phyloP scores from a whole-genome alignment of 1,140 invertebrate species.

The Spodoptera litura region DNA sequence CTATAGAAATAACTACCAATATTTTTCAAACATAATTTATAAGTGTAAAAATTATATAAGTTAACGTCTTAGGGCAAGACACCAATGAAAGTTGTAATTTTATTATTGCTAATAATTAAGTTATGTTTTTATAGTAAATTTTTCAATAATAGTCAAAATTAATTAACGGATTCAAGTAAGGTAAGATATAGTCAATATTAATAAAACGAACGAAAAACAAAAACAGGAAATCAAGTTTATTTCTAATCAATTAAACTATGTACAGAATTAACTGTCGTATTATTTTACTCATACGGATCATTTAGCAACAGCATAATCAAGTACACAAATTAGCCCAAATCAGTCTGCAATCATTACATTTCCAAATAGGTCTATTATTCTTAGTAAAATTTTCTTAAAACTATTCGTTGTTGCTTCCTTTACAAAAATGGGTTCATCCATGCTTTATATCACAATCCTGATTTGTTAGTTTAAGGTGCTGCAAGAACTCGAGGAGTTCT shows the following conservation, averaged over 20 bases:
- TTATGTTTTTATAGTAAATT: too few species aligned
- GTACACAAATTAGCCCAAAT: constrained; percentile 7
- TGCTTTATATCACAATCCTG: not conserved
- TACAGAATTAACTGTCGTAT: not conserved
- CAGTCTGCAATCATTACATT: not conserved
- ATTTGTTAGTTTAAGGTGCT: constrained; percentile 5
- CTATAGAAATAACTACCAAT: too few species aligned
- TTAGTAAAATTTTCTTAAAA: not conserved
- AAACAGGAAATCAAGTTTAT: not conserved
- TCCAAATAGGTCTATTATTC: not conserved
- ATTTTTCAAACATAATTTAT: too few species aligned
- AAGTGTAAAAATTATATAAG: too few species aligned
- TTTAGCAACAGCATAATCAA: too few species aligned
- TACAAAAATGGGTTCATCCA: not conserved
- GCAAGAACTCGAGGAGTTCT: constrained; percentile 67
- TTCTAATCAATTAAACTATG: constrained; percentile 4
- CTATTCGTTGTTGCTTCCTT: not conserved
- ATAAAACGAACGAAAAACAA: too few species aligned
- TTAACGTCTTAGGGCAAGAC: too few species aligned
- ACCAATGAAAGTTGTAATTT: too few species aligned
- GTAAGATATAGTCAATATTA: too few species aligned
- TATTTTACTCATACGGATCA: not conserved
- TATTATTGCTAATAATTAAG: too few species aligned
- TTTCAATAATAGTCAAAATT: too few species aligned
- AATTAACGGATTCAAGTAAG: too few species aligned